phyloP scores from a whole-genome alignment of 2,888 invertebrate species.

The Perizoma flavofasciatum region DNA sequence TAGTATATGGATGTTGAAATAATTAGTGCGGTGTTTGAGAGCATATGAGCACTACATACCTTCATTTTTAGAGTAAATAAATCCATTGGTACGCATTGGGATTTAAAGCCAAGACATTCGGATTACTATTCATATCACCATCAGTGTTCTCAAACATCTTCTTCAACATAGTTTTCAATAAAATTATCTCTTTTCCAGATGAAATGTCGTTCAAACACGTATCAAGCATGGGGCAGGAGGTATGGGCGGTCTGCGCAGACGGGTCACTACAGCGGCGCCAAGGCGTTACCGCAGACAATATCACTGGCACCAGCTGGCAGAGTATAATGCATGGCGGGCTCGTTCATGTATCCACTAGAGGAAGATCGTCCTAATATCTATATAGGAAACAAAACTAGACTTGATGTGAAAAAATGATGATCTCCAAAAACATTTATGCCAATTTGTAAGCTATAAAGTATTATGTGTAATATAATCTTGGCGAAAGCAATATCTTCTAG shows the following conservation, averaged over 20 bases:
- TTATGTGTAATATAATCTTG: conserved; percentile 20
- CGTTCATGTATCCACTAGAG: conserved; percentile 69
- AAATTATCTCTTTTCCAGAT: conserved; percentile 33
- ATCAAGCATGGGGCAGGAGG: conserved; percentile 87
- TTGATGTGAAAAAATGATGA: conserved; percentile 26
- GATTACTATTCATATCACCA: too few relatives aligned
- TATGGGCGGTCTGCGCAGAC: conserved; percentile 90
- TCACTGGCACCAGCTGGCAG: conserved; percentile 92
- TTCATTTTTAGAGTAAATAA: too few relatives aligned
- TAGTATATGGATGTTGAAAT: too few relatives aligned
- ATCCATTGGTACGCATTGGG: too few relatives aligned
- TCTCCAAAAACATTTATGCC: conserved; percentile 31
- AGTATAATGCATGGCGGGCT: conserved; percentile 83
- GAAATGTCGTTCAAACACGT: conserved; percentile 87
- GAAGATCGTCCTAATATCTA: conserved; percentile 35
- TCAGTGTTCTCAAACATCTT: too few relatives aligned
- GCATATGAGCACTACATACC: too few relatives aligned
- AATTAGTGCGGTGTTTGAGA: too few relatives aligned
- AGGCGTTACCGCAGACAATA: conserved; percentile 89
- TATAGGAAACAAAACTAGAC: conserved; percentile 30
- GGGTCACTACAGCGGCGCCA: conserved; percentile 88
- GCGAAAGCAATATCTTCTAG: conserved; percentile 18
- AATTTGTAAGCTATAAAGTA: conserved; percentile 29
- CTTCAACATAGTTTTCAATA: not conserved
- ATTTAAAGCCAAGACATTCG: too few relatives aligned